Conservation (phyloP, 2,113 vertebrate genomes). For the Antechinus flavipes region DNA sequence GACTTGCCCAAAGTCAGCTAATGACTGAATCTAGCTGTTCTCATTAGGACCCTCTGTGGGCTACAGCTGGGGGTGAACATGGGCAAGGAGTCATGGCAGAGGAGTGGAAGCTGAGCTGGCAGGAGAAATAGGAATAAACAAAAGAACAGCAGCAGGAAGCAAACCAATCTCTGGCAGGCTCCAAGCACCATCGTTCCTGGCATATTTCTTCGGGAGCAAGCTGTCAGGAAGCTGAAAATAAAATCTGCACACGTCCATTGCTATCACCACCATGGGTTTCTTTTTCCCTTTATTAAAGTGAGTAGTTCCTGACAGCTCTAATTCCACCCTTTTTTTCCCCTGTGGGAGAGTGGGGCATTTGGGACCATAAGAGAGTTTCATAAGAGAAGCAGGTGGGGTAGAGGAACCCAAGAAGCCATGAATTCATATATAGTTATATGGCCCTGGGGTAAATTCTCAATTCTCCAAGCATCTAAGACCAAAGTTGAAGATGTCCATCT, state of each 20-base stretch:
- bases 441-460: background rate
- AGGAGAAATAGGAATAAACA: background rate
- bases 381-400: background rate
- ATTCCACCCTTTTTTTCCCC: too few species aligned
- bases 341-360: background rate
- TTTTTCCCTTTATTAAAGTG: background rate
- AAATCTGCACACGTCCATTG: background rate
- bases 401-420: background rate
- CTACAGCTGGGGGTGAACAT: background rate
- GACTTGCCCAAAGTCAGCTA: background rate
- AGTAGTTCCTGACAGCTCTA: background rate
- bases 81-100: background rate
- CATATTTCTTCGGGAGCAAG: background rate
- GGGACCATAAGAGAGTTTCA: background rate
- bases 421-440: background rate
- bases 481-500: background rate
- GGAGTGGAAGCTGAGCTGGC: background rate
- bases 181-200: background rate
- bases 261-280: background rate
- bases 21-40: background rate
- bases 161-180: background rate
- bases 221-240: background rate
- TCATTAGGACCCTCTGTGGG: background rate
- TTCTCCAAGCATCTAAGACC: background rate
- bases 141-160: background rate